Evolutionary conservation across 2,888 invertebrate genomes (phyloP), one percentile per base, ranked within the genome.

Genomic region (Neoscelio sp.): DNA sequence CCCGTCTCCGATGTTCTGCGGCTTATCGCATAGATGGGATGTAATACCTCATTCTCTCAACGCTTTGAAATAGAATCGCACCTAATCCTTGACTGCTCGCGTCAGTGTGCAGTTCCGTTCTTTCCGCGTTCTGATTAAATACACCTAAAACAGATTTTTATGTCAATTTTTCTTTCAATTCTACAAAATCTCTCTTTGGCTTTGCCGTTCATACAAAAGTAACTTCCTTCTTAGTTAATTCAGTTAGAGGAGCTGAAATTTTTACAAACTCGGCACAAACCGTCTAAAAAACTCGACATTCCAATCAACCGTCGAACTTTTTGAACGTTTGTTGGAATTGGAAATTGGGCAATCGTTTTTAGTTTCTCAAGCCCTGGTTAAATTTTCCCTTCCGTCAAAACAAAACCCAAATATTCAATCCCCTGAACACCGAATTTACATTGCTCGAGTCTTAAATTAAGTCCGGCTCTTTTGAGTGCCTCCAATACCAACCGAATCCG

Each of bases 381-480:
- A 12, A 81, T 77, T 8, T 60, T 42, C 12, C 81, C 65, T 13
- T 74, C 68, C 7, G 60, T 40, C 1, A 77, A 35, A 2, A 68
- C 65, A 62, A 85, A 85, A 3, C 88, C 87, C 8, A 87, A 75
- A 54, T 82, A 85, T 18, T 81, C 67, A 0, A 88, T 75, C 23
- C 3, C 6, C 6, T 23, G 3, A 23, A 23, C 23, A 23, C 23
- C 23, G 23, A 23, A 23, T 23, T 23, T 23, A 23, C 23, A 23
- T 23, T 23, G 3, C 23, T 23, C 6, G 3, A 23, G 23, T 23
- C 6, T 23, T 23, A 23, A 23, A 6, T 2, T 23, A 4, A 23
- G 6, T 23, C 23, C 23, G 23, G 23, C 23, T 6, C 6, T 23
- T 23, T 23, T 33, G 2, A 33, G n/a, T n/a, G 33, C 33, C 10